Percentiles rank a stretch among this genome's conserved stretches.
These are phyloP conservation scores for Loripinus fragilis DNA, from an alignment of 2,888 invertebrate genomes.

Conservation along the genomic window DNA sequence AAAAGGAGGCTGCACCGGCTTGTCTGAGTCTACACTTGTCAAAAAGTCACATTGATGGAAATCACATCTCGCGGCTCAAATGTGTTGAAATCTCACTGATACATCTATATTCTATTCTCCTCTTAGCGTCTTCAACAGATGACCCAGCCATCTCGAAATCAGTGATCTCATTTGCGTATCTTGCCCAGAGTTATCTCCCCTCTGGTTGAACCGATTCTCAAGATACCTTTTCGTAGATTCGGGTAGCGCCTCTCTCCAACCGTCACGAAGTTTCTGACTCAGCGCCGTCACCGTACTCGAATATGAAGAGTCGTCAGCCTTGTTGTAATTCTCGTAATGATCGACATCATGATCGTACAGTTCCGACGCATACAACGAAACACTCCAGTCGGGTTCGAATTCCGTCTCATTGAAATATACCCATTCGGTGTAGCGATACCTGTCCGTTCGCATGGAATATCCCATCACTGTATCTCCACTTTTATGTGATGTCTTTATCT, in stretches of 20 bases:
- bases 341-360: conserved; percentile 86
- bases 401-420: conserved; percentile 43
- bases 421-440: conserved; percentile 71
- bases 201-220: background rate
- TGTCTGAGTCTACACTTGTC: too few species aligned
- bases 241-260: conserved; percentile 43
- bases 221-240: background rate
- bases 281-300: background rate
- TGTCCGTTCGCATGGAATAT: conserved; percentile 43
- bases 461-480: conserved; percentile 26
- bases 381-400: conserved; percentile 53
- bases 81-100: too few species aligned
- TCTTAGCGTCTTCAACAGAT: too few species aligned
- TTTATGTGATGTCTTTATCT: background rate
- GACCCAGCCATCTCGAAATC: too few species aligned
- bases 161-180: too few species aligned
- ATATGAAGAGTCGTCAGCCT: conserved; percentile 84
- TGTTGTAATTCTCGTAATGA: conserved; percentile 89
- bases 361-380: conserved; percentile 39
- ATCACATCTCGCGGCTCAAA: too few species aligned
- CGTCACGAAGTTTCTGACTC: conserved; percentile 42
- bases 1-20: too few species aligned
- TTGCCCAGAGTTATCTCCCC: too few species aligned
- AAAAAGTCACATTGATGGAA: too few species aligned
- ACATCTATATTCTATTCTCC: too few species aligned